phyloP scores from a whole-genome alignment of 2,113 vertebrate genomes.

The Pteropus alecto region DNA sequence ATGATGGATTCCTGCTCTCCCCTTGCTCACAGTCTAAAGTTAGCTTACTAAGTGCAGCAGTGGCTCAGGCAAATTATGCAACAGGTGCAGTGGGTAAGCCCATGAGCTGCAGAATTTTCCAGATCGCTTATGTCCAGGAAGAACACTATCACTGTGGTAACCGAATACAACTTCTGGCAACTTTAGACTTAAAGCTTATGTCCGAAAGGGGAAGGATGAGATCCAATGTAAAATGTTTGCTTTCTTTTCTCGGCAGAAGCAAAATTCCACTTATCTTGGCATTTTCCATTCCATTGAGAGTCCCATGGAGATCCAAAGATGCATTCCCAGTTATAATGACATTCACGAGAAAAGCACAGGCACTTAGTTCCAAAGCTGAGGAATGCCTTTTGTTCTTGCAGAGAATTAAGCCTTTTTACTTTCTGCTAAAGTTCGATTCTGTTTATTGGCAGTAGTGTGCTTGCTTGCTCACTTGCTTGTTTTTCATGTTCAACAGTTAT shows the following conservation, averaged over 20 bases:
- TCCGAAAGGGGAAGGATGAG: neutral
- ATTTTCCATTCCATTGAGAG: neutral
- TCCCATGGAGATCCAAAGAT: neutral
- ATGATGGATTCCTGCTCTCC: neutral
- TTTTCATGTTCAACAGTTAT: neutral
- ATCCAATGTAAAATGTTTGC: neutral
- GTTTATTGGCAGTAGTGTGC: neutral
- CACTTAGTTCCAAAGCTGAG: neutral
- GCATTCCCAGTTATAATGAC: neutral
- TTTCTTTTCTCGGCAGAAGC: neutral
- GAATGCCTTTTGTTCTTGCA: neutral
- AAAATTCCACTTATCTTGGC: neutral
- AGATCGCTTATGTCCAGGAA: neutral
- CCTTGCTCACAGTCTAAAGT: slow-evolving; percentile 19
- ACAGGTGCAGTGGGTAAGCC: neutral
- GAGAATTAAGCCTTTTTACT: neutral
- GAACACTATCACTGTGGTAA: neutral
- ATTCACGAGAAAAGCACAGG: neutral
- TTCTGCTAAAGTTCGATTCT: neutral
- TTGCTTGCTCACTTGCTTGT: neutral
- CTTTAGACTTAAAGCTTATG: neutral
- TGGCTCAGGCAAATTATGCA: neutral
- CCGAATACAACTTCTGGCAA: neutral
- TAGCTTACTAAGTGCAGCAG: neutral
- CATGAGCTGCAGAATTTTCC: neutral